A percentile compares a stretch with the other conserved stretches of the same genome.
These are phyloP conservation scores for Ammodramus savannarum DNA, from an alignment of 2,113 vertebrate genomes.

Conservation along the genomic window DNA sequence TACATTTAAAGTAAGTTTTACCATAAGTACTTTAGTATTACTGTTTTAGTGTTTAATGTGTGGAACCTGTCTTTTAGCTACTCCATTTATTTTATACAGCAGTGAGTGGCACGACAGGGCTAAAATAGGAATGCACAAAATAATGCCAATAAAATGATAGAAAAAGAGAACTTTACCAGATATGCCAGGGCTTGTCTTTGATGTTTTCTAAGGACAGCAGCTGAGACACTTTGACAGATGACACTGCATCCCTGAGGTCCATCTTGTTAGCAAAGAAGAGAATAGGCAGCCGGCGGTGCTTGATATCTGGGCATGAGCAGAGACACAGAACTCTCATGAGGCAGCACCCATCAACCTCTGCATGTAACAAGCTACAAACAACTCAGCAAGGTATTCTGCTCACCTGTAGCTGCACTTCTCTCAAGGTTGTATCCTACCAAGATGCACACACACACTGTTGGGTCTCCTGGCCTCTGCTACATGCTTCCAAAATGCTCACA, in stretches of 20 bases:
- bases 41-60: background rate
- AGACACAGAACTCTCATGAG: background rate
- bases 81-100: background rate
- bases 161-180: conserved; percentile 81
- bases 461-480: background rate
- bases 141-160: background rate
- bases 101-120: background rate
- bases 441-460: background rate
- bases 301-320: conserved; percentile 82
- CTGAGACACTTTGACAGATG: conserved; percentile 95
- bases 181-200: conserved; percentile 99
- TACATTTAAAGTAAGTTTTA: background rate
- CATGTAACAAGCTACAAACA: background rate
- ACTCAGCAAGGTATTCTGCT: background rate
- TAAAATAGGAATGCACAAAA: background rate
- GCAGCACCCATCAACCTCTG: background rate
- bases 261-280: conserved; percentile 99
- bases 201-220: conserved; percentile 93
- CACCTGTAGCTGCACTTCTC: background rate
- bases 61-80: background rate
- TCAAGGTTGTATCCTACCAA: background rate
- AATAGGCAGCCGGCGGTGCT: conserved; percentile 93
- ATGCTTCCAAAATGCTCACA: background rate
- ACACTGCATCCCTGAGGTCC: conserved; percentile 93
- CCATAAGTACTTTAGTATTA: background rate